Percentiles rank a stretch among this genome's conserved stretches.
phyloP scores from a whole-genome alignment of 2,797 vertebrate genomes.

The Cirrhinus molitorella region DNA sequence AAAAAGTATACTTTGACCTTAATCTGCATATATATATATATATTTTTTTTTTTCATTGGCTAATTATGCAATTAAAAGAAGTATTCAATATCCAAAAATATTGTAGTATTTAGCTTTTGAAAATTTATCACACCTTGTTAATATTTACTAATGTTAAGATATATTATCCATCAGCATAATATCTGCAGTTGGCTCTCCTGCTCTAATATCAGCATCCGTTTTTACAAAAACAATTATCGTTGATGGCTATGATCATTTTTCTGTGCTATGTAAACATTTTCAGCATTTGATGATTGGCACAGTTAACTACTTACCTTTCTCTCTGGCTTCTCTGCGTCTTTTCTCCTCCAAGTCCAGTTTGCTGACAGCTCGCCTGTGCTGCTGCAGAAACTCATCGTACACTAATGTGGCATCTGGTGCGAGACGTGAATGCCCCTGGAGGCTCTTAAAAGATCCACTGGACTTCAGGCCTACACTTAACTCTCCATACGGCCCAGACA shows the following conservation, averaged over 20 bases:
- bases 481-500: constrained; percentile 81
- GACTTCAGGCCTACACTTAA: constrained; percentile 79
- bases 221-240: background rate
- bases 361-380: constrained; percentile 91
- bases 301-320: constrained; percentile 85
- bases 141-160: background rate
- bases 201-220: background rate
- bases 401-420: constrained; percentile 84
- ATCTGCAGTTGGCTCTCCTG: background rate
- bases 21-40: background rate
- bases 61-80: background rate
- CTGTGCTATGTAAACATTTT: background rate
- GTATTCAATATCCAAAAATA: background rate
- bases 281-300: background rate
- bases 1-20: too few relatives aligned
- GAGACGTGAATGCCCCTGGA: constrained; percentile 67
- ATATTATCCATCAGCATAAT: background rate
- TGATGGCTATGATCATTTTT: background rate
- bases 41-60: background rate
- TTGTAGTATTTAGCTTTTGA: background rate
- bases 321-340: constrained; percentile 88
- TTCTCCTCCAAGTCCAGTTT: constrained; percentile 96
- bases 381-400: constrained; percentile 93
- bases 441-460: constrained; percentile 76
- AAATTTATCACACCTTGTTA: background rate